phyloP scores from a whole-genome alignment of 2,888 invertebrate genomes.

The Alentia gelatinosa region DNA sequence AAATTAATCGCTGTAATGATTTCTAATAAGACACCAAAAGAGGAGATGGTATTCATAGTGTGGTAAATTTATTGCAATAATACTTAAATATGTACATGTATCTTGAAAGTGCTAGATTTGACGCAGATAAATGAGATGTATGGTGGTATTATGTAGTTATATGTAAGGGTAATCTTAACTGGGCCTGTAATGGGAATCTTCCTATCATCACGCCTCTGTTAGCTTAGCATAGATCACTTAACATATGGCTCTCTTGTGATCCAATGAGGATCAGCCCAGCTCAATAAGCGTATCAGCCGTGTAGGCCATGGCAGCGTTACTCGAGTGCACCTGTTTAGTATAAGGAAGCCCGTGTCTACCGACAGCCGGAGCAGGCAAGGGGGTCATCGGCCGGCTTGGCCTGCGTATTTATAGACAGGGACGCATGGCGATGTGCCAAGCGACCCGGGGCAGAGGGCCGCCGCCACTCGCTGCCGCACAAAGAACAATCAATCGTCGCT shows the following conservation, averaged over 20 bases:
- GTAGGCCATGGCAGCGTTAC: neutral
- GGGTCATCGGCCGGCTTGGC: neutral
- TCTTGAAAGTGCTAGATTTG: no score
- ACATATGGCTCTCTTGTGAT: neutral
- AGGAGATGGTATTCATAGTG: no score
- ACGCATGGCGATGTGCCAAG: slow-evolving; percentile 4
- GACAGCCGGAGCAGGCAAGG: neutral
- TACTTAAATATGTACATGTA: no score
- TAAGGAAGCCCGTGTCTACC: neutral
- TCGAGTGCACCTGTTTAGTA: neutral
- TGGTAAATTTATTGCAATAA: no score
- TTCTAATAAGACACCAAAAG: no score
- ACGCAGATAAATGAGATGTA: no score
- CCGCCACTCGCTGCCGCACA: neutral
- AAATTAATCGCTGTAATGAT: no score
- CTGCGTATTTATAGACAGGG: neutral
- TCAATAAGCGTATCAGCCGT: neutral
- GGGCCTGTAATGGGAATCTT: no score
- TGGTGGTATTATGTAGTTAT: no score
- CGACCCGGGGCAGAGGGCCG: neutral
- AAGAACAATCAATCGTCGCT: neutral
- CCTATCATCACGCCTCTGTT: no score
- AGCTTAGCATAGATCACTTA: neutral
- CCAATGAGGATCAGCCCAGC: neutral
- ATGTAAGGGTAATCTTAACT: no score